Base-by-base conservation (phyloP, 2,888 invertebrate genomes). In the Apoda limacodes region DNA sequence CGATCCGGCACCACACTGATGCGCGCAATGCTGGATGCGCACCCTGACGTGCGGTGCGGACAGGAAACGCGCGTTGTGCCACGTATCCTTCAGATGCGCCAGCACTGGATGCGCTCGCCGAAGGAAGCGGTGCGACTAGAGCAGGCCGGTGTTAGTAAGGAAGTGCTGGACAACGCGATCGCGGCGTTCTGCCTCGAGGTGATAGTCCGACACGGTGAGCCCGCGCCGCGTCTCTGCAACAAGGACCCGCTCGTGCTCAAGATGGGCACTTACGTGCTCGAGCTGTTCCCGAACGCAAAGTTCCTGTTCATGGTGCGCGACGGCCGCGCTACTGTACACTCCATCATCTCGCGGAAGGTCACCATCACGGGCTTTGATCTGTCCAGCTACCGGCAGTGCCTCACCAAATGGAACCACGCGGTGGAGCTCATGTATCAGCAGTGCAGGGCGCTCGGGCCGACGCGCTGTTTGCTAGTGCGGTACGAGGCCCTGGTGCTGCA, bases 291-390 rank as follows among this genome's bases (percentile, higher is more conserved):
- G 25, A 95, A 96, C 64, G 92, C 97, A 35, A 98, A 98, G 80
- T 99, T 97, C 78, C 85, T 99, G 51, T 93, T 98, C 72, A 97
- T 98, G 96, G 90, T 98, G 51, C 89, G 99, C 42, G 99, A 99
- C 70, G 98, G 98, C 13, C 87, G 99, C 42, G 99, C 98, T 39
- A 97, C 98, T 13, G 98, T 98, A 39, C 98, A 99, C 82, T 98
- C 98, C 42, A 97, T 99, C 65, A 98, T 99, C 60, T 92, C 93
- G 28, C 85, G 98, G 52, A 94, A 96, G 86, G 76, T 82, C 48
- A 81, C 81, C 24, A 93, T 94, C 56, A 91, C 92, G 9, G 98
- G 97, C 25, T 99, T 99, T 82, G 96, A 98, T 82, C 82, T 98
- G 69, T 87, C 87, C 48, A 93, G 90, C 70, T 97, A 95, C 78